These are phyloP conservation scores for Heloderma charlesbogerti DNA, from an alignment of 2,113 vertebrate genomes.

Conservation along the genomic window DNA sequence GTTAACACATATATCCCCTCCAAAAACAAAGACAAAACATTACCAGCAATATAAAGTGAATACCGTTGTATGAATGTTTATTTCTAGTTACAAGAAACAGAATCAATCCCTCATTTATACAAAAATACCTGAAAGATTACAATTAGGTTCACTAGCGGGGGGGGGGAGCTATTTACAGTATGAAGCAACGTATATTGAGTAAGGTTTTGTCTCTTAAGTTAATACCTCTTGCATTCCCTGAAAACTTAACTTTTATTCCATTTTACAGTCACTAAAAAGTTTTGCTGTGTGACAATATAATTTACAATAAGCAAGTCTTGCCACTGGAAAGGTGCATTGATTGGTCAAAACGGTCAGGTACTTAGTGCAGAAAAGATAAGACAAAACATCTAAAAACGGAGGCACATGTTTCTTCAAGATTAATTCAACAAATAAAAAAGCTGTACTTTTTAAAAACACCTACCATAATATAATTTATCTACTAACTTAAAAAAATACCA, in stretches of 20 bases:
- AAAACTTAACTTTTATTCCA: conserved; percentile 79
- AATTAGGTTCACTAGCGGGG: conserved; percentile 93
- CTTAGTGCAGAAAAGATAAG: conserved; percentile 81
- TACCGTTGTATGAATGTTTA: conserved; percentile 95
- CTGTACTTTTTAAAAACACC: conserved; percentile 39
- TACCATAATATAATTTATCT: conserved; percentile 77
- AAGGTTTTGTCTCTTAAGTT: conserved; percentile 85
- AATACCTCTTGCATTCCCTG: conserved; percentile 90
- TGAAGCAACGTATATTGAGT: conserved; percentile 89
- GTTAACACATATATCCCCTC: not conserved
- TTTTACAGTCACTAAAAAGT: conserved; percentile 78
- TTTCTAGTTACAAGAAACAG: conserved; percentile 98
- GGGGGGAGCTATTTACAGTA: conserved; percentile 86
- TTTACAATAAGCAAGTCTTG: conserved; percentile 76
- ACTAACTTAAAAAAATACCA: conserved; percentile 70
- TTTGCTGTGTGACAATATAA: conserved; percentile 81
- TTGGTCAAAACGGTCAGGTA: conserved; percentile 78
- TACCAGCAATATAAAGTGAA: conserved; percentile 73
- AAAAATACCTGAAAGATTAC: conserved; percentile 99
- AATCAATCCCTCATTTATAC: conserved; percentile 98
- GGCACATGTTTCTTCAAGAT: conserved; percentile 85
- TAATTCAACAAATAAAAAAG: conserved; percentile 58
- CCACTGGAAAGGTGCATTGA: conserved; percentile 72
- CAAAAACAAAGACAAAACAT: conserved; percentile 60
- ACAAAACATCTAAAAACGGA: conserved; percentile 83